Evolutionary conservation across 1,140 invertebrate genomes (phyloP).

Genomic region (Polypedilum vanderplanki): DNA sequence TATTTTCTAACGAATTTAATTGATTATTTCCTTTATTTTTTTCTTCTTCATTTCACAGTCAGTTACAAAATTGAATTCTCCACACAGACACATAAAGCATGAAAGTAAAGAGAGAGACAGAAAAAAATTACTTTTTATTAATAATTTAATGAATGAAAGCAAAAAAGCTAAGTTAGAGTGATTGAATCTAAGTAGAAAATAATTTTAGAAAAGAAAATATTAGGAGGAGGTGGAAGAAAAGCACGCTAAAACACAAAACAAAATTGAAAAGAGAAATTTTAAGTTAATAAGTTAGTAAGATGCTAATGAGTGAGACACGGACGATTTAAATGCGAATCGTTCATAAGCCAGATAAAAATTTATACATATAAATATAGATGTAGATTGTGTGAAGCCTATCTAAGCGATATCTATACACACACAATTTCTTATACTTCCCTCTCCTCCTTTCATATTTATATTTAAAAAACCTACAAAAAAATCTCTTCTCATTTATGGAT

Average conservation of each 20-base stretch:
- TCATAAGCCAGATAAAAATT: neutral
- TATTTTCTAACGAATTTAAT: slow-evolving; percentile 21
- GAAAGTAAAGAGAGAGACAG: neutral
- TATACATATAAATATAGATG: neutral
- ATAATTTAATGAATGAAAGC: slow-evolving; percentile 1
- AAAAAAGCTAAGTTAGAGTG: neutral
- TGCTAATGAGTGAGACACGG: slow-evolving; percentile 27
- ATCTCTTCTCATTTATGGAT: slow-evolving; percentile 11
- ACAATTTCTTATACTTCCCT: too few relatives aligned
- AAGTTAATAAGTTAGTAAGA: neutral
- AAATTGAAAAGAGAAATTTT: too few relatives aligned
- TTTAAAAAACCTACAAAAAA: neutral
- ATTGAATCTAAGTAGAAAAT: slow-evolving; percentile 7
- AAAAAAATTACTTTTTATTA: neutral
- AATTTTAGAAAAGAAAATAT: too few relatives aligned
- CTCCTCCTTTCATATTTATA: neutral
- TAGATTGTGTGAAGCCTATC: slow-evolving; percentile 5
- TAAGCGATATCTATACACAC: neutral
- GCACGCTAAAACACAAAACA: neutral
- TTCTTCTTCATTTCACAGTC: slow-evolving; percentile 20
- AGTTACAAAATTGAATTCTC: slow-evolving; percentile 28
- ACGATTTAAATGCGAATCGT: slow-evolving; percentile 15
- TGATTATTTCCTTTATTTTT: slow-evolving; percentile 22
- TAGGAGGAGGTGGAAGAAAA: neutral
- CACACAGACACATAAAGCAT: slow-evolving; percentile 19